These are phyloP conservation scores for Ferrisia virgata DNA, from an alignment of 2,888 invertebrate species.

Conservation along the genomic window DNA sequence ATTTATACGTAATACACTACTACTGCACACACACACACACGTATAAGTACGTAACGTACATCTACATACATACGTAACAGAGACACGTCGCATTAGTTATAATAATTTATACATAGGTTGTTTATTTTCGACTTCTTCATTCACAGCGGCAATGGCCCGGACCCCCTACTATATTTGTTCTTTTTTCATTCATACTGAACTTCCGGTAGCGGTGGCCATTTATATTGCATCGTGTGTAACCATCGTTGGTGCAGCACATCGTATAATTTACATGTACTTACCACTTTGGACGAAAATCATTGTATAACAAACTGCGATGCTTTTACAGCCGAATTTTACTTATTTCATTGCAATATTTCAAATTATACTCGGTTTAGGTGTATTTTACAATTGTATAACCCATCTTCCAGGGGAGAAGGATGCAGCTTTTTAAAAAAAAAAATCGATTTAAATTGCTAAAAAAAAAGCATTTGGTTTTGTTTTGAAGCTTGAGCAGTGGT, in stretches of 20 bases:
- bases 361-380: too few species aligned
- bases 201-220: slow-evolving; percentile 25
- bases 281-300: neutral
- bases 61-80: neutral
- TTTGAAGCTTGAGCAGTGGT: too few species aligned
- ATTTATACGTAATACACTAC: too few species aligned
- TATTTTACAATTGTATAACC: too few species aligned
- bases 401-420: too few species aligned
- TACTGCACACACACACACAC: neutral
- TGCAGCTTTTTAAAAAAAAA: too few species aligned
- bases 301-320: neutral
- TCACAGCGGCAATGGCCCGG: neutral
- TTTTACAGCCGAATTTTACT: neutral
- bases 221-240: neutral
- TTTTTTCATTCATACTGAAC: neutral
- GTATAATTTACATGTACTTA: neutral
- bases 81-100: slow-evolving; percentile 10
- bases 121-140: slow-evolving; percentile 30
- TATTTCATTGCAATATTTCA: too few species aligned
- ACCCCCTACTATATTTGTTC: neutral
- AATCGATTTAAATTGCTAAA: too few species aligned
- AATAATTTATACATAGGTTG: slow-evolving; percentile 25
- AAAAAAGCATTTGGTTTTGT: too few species aligned
- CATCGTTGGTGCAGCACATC: neutral
- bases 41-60: neutral